These are phyloP conservation scores for Oreohelix idahoensis DNA, from an alignment of 1,140 invertebrate genomes.

Conservation along the genomic window DNA sequence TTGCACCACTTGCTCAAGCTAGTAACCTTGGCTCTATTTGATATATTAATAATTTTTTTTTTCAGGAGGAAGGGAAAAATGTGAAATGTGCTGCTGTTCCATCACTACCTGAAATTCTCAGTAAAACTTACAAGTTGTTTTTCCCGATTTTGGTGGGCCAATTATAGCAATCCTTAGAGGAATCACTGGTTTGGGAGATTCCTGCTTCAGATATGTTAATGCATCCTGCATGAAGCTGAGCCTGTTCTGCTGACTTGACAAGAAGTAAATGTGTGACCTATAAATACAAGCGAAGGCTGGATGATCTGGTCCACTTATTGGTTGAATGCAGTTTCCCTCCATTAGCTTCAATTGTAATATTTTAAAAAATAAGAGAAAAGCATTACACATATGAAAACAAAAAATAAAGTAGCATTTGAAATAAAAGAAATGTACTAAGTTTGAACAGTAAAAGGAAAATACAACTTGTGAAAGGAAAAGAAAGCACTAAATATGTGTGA, in stretches of 20 bases:
- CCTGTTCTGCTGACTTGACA: conserved; percentile 58
- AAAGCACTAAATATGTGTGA: too few relatives aligned
- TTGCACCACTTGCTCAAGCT: too few relatives aligned
- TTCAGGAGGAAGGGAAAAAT: too few relatives aligned
- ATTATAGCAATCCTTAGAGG: conserved; percentile 71
- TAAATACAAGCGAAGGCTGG: conserved; percentile 69
- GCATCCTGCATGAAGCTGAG: conserved; percentile 70
- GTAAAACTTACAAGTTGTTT: conserved; percentile 70
- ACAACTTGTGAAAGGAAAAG: too few relatives aligned
- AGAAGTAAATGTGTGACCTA: conserved; percentile 70
- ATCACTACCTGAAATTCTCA: neutral
- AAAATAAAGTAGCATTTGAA: too few relatives aligned
- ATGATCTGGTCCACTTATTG: conserved; percentile 68
- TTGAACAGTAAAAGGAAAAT: too few relatives aligned
- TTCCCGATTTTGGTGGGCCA: conserved; percentile 74
- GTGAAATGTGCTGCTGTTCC: neutral
- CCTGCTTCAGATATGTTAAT: conserved; percentile 67
- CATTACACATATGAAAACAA: too few relatives aligned
- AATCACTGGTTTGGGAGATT: conserved; percentile 70
- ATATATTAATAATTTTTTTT: too few relatives aligned
- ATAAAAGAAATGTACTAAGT: too few relatives aligned
- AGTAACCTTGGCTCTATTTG: too few relatives aligned
- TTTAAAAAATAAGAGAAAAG: too few relatives aligned
- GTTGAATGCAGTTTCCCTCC: conserved; percentile 70
- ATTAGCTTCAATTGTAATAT: conserved; percentile 54